A percentile compares a stretch with the other conserved stretches of the same genome.
These are phyloP conservation scores for Caenorhabditis auriculariae DNA, from an alignment of 2,888 invertebrate genomes.

Conservation along the genomic window DNA sequence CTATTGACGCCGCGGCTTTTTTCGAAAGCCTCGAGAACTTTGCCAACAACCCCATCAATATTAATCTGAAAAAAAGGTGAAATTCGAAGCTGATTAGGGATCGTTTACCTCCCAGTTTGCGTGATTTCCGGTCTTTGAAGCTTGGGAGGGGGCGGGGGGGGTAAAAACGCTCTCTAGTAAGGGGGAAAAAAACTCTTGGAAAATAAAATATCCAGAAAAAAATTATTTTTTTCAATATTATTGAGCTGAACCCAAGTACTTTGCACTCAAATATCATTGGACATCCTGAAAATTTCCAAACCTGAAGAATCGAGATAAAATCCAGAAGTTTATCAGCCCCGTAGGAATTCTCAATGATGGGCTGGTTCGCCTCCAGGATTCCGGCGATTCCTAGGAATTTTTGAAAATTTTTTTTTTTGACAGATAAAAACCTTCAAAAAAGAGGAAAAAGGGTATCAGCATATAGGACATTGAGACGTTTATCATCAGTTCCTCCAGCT, in stretches of 20 bases:
- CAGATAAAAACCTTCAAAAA: conserved; percentile 79
- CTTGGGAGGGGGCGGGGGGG: no score
- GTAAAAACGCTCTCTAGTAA: neutral
- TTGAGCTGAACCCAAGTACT: no score
- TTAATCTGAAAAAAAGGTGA: conserved; percentile 27
- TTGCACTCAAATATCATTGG: no score
- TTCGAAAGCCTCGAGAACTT: conserved; percentile 37
- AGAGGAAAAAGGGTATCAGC: conserved; percentile 81
- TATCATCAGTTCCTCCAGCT: conserved; percentile 69
- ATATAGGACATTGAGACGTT: conserved; percentile 77
- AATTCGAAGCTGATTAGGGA: no score
- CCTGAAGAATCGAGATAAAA: conserved; percentile 76
- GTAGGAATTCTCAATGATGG: conserved; percentile 84
- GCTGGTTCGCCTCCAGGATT: conserved; percentile 83
- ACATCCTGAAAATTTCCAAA: no score
- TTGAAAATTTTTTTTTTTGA: no score
- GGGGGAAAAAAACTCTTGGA: no score
- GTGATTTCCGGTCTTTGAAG: no score
- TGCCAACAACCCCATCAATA: conserved; percentile 37
- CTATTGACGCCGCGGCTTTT: conserved; percentile 13
- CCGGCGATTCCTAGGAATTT: conserved; percentile 72
- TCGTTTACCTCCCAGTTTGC: no score
- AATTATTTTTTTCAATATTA: no score
- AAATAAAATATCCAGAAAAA: no score
- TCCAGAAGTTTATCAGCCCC: conserved; percentile 77